Base-by-base conservation (phyloP, 2,113 vertebrate genomes). In the Callipepla californica region DNA sequence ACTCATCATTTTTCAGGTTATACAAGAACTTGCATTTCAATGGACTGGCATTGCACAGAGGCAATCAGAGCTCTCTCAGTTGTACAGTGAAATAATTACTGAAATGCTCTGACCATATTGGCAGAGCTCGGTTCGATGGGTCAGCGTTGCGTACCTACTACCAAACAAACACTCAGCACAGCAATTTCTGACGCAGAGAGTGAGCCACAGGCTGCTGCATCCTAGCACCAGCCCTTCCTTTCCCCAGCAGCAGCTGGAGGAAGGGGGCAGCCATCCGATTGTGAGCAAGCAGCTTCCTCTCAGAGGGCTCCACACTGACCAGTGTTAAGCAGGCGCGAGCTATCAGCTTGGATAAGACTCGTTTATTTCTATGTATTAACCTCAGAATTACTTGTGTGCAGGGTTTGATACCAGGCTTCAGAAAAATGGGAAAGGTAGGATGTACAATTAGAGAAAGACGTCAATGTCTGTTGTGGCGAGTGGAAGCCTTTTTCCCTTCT, bases 71-170 rank as follows among this genome's bases (percentile, higher is more conserved):
- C 66, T 87, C 58, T 85, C 70, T 92, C 1, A 0, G 17, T 68
- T 40, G 2, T 42, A 51, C 44, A 45, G 10, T 50, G 74, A 74
- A 96, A 92, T 86, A 91, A 79, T 94, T 90, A 75, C 67, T 47
- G 84, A 79, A 76, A 36, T 40, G 70, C 65, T 87, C 55, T 59
- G 75, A 69, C 57, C 18, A 1, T 40, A 40, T 81, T 89, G 90
- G 89, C 89, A 40, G 22, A 63, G 80, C 70, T 90, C 63, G n/a
- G 92, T 86, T 92, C 55, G 48, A 61, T 4, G 74, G 93, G 95
- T 89, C 87, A 85, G 0, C 48, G 59, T 45, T 42, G 36, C 51
- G 55, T 70, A 77, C 82, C 90, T 38, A 76, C 65, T 28, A 11
- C 57, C 1, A 15, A 42, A 38, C 59, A 45, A 66, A 57, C 1